These are phyloP conservation scores for Neogale vison DNA, from an alignment of 2,113 vertebrate species.

Conservation along the genomic window DNA sequence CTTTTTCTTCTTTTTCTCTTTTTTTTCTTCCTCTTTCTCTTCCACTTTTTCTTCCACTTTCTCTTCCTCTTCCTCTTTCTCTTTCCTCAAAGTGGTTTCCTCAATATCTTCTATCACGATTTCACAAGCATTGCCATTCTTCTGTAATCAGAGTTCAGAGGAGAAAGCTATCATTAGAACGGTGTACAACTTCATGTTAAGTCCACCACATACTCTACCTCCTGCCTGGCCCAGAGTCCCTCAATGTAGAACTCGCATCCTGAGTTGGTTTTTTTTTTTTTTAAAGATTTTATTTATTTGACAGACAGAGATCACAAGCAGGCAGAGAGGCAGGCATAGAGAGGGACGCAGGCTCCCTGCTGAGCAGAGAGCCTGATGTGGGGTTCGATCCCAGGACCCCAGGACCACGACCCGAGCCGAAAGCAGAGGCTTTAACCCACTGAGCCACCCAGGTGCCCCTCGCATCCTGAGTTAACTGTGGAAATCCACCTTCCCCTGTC, in stretches of 20 bases:
- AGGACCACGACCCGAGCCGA: too few relatives aligned
- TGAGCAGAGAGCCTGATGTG: too few relatives aligned
- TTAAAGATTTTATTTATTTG: too few relatives aligned
- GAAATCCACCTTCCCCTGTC: neutral
- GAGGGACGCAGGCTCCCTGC: too few relatives aligned
- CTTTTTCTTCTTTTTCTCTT: neutral
- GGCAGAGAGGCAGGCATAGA: too few relatives aligned
- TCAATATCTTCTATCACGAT: accelerated
- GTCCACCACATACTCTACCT: neutral
- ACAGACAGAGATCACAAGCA: too few relatives aligned
- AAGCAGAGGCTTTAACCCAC: too few relatives aligned
- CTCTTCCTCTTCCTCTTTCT: too few relatives aligned
- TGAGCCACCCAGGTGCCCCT: neutral
- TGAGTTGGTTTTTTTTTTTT: neutral
- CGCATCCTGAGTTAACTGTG: neutral
- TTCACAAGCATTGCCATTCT: accelerated
- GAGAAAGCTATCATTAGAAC: neutral
- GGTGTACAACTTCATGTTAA: neutral
- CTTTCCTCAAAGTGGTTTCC: accelerated
- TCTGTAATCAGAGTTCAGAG: constrained; percentile 56
- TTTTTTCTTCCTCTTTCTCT: too few relatives aligned
- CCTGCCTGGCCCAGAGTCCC: neutral
- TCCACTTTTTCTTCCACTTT: too few relatives aligned
- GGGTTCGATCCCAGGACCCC: too few relatives aligned
- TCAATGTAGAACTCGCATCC: neutral